phyloP scores from a whole-genome alignment of 2,888 invertebrate genomes.

The Nomada lathburiana region DNA sequence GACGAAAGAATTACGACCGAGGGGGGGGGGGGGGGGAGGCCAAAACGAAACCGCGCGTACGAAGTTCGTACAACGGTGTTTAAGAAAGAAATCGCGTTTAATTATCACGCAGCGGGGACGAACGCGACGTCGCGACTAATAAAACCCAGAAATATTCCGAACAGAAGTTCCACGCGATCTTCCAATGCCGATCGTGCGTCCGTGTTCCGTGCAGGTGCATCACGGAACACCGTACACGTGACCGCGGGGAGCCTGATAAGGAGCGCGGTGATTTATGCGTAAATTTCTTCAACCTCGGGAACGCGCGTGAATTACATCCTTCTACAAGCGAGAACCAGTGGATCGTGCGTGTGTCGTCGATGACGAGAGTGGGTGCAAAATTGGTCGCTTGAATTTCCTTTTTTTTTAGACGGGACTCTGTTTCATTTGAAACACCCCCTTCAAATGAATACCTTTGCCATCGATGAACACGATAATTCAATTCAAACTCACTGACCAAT shows the following conservation, averaged over 20 bases:
- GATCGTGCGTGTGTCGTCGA: constrained; percentile 1
- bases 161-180: constrained; percentile 47
- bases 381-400: constrained; percentile 13
- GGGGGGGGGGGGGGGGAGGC: no score
- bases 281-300: constrained; percentile 53
- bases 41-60: background rate
- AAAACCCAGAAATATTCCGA: constrained; percentile 21
- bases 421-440: background rate
- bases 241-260: constrained; percentile 55
- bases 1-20: background rate
- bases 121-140: background rate
- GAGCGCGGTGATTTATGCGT: constrained; percentile 58
- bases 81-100: constrained; percentile 14
- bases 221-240: constrained; percentile 36
- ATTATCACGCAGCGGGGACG: background rate
- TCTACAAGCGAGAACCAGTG: constrained; percentile 11
- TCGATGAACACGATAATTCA: background rate
- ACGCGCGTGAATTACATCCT: constrained; percentile 40
- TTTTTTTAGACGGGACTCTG: background rate
- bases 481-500: no score
- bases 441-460: background rate
- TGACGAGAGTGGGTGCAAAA: background rate
- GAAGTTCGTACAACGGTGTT: background rate
- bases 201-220: constrained; percentile 55
- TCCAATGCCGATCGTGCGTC: constrained; percentile 41